A percentile compares a stretch with the other conserved stretches of the same genome.
Evolutionary conservation across 2,888 invertebrate species (phyloP).

Genomic region (Unio delphinus): DNA sequence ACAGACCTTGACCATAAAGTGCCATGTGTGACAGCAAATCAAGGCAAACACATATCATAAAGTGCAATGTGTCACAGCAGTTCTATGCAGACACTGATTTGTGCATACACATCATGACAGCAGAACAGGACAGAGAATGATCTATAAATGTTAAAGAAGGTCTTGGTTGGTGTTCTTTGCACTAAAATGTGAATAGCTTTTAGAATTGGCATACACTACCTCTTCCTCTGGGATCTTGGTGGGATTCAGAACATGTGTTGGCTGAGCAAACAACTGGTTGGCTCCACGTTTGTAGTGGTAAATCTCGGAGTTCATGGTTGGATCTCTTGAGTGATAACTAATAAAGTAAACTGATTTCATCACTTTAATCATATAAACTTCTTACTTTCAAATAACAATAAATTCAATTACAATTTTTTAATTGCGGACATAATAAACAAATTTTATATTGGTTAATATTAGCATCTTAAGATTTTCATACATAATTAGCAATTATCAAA

Average conservation of each 20-base stretch:
- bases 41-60: too few species aligned
- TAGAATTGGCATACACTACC: slow-evolving; percentile 40
- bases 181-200: neutral
- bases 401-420: neutral
- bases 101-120: too few species aligned
- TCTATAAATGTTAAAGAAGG: too few species aligned
- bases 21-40: too few species aligned
- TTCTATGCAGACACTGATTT: too few species aligned
- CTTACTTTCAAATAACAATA: neutral
- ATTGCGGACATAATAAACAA: too few species aligned
- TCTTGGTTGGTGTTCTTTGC: neutral
- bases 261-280: slow-evolving; percentile 93
- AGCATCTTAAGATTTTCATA: too few species aligned
- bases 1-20: too few species aligned
- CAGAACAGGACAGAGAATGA: too few species aligned
- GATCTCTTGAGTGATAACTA: slow-evolving; percentile 73
- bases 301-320: slow-evolving; percentile 82
- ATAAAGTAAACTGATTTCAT: slow-evolving; percentile 56
- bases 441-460: too few species aligned
- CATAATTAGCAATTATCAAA: too few species aligned
- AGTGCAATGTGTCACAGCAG: too few species aligned
- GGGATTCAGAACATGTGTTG: slow-evolving; percentile 91
- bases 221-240: slow-evolving; percentile 76
- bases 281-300: slow-evolving; percentile 95
- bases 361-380: neutral